Evolutionary conservation across 2,888 invertebrate genomes (phyloP).

Genomic region (Andrena trimmerana): DNA sequence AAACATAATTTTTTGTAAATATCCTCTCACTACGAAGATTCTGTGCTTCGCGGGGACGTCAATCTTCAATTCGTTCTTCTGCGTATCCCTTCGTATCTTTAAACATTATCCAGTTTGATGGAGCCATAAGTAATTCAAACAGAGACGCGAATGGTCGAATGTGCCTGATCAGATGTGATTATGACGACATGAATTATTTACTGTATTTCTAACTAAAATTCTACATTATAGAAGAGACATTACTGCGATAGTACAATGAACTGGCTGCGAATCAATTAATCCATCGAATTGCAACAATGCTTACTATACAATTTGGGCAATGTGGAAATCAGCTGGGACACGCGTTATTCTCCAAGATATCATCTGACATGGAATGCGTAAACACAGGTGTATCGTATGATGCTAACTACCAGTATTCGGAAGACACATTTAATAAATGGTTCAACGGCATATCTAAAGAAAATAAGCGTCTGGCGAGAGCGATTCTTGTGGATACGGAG

Average conservation of each 20-base stretch:
- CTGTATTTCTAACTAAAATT: neutral
- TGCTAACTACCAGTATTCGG: slow-evolving; percentile 80
- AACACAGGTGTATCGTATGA: slow-evolving; percentile 75
- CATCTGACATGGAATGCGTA: slow-evolving; percentile 81
- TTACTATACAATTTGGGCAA: slow-evolving; percentile 86
- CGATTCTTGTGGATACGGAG: slow-evolving; percentile 86
- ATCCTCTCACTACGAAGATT: neutral
- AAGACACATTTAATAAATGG: slow-evolving; percentile 84
- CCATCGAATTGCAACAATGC: slow-evolving; percentile 70
- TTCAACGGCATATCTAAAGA: slow-evolving; percentile 82
- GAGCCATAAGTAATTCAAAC: neutral
- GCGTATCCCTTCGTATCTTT: neutral
- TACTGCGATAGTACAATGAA: neutral
- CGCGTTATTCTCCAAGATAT: slow-evolving; percentile 84
- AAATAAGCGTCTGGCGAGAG: slow-evolving; percentile 83
- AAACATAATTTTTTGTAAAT: neutral
- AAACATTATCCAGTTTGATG: neutral
- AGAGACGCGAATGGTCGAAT: neutral
- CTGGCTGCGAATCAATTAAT: neutral
- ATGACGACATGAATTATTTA: neutral
- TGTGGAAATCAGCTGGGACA: slow-evolving; percentile 87
- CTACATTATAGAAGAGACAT: neutral
- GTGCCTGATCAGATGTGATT: neutral
- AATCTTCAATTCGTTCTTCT: neutral
- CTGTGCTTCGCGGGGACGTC: neutral